Conservation (phyloP, 2,113 vertebrate genomes). For the Python bivittatus region DNA sequence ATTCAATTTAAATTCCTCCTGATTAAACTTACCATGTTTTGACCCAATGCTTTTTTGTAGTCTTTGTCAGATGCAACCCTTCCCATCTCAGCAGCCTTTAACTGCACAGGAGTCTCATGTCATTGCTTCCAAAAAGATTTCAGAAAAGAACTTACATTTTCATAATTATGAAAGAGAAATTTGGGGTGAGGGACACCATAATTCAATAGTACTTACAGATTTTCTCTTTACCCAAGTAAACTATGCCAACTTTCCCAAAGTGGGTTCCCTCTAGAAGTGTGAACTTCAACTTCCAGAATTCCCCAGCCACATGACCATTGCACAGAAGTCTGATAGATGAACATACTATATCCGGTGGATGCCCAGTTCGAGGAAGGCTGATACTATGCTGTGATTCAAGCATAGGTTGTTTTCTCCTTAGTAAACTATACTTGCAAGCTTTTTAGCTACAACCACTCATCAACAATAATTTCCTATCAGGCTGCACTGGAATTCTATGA, state of each 20-base stretch:
- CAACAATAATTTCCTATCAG: conserved; percentile 52
- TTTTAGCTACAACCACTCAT: conserved; percentile 38
- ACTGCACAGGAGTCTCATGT: not conserved
- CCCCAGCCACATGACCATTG: not conserved
- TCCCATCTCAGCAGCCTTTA: not conserved
- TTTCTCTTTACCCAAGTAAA: not conserved
- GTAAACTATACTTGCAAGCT: conserved; percentile 13
- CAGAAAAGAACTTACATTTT: not conserved
- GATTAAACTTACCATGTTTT: not conserved
- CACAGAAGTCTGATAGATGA: not conserved
- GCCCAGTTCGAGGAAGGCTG: not conserved
- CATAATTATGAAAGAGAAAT: not conserved
- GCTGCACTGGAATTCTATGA: conserved; percentile 59
- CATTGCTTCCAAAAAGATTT: not conserved
- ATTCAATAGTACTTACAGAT: not conserved
- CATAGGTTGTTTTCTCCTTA: conserved; percentile 55
- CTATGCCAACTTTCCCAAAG: not conserved
- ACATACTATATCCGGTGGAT: not conserved
- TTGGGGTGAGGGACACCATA: not conserved
- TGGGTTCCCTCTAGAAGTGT: not conserved
- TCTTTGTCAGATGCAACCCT: not conserved
- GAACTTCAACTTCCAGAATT: not conserved
- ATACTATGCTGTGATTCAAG: conserved; percentile 43
- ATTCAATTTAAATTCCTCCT: not conserved
- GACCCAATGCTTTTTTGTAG: not conserved